Conservation (phyloP, 23 tunicate species). For the Styela clava region DNA sequence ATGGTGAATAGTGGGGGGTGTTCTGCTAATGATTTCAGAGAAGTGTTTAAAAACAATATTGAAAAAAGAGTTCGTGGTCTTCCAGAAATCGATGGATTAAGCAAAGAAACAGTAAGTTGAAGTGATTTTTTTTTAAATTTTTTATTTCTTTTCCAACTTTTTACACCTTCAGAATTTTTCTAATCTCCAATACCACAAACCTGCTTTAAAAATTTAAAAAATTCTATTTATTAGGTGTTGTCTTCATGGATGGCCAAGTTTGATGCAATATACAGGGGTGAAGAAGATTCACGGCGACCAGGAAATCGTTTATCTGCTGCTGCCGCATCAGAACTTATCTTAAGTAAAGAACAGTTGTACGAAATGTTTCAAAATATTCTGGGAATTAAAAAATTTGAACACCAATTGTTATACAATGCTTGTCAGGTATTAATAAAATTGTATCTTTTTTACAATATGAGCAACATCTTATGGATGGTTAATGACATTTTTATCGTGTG, state of each 20-base stretch:
- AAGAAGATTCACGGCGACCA: slow-evolving; percentile 76
- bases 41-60: slow-evolving; percentile 93
- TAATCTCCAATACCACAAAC: too few species aligned
- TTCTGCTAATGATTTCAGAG: slow-evolving; percentile 90
- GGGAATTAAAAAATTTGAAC: slow-evolving; percentile 83
- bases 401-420: slow-evolving; percentile 76
- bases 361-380: slow-evolving; percentile 98
- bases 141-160: neutral
- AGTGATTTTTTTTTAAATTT: neutral
- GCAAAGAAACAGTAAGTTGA: slow-evolving; percentile 87
- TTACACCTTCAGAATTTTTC: too few species aligned
- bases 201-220: too few species aligned
- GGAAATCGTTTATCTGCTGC: slow-evolving; percentile 71
- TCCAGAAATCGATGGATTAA: slow-evolving; percentile 96
- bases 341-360: slow-evolving; percentile 96
- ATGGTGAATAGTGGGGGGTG: slow-evolving; percentile 98
- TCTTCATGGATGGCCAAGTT: slow-evolving; percentile 98
- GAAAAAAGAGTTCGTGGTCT: slow-evolving; percentile 82
- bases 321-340: slow-evolving; percentile 88
- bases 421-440: slow-evolving; percentile 57
- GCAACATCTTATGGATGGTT: too few species aligned
- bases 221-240: slow-evolving; percentile 46
- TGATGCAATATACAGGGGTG: slow-evolving; percentile 97
- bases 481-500: too few species aligned
- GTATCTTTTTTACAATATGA: neutral